Conservation (phyloP, 1,140 invertebrate species). For the fruit fly (Drosophila melanogaster) region DNA sequence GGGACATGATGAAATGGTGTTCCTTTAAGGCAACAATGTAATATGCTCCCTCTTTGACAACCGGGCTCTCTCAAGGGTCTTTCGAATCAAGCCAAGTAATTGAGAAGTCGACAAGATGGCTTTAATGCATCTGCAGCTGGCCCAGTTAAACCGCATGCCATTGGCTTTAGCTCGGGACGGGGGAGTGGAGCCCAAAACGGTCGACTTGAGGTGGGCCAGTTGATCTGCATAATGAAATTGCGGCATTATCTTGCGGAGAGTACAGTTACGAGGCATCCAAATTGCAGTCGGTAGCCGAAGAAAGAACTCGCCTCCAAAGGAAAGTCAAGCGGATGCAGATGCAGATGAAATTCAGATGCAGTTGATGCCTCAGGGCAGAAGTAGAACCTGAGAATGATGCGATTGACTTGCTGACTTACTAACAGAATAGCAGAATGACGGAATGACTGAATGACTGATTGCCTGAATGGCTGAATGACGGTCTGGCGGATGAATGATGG, state of each 20-base stretch:
- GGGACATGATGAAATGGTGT: slow-evolving; percentile 1
- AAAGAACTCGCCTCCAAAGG: slow-evolving; percentile 7
- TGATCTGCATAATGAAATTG: slow-evolving; percentile 78
- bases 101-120: slow-evolving; percentile 2
- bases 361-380: slow-evolving; percentile 52
- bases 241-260: slow-evolving; percentile 64
- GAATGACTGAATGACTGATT: slow-evolving; percentile 22
- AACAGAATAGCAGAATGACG: slow-evolving; percentile 28
- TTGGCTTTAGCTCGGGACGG: not conserved
- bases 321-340: slow-evolving; percentile 34
- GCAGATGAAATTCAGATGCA: not conserved
- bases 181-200: slow-evolving; percentile 18
- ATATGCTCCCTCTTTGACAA: slow-evolving; percentile 4
- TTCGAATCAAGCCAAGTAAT: slow-evolving; percentile 10
- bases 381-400: slow-evolving; percentile 69
- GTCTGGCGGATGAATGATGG: slow-evolving; percentile 32
- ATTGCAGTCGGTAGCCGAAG: slow-evolving; percentile 34
- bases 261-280: slow-evolving; percentile 62
- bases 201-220: slow-evolving; percentile 22
- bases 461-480: slow-evolving; percentile 24
- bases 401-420: slow-evolving; percentile 54
- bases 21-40: slow-evolving; percentile 5
- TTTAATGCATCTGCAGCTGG: slow-evolving; percentile 23
- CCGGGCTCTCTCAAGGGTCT: not conserved
- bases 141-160: slow-evolving; percentile 15